Evolutionary conservation across 2,797 vertebrate species (phyloP).

Genomic region (Danio albolineatus): DNA sequence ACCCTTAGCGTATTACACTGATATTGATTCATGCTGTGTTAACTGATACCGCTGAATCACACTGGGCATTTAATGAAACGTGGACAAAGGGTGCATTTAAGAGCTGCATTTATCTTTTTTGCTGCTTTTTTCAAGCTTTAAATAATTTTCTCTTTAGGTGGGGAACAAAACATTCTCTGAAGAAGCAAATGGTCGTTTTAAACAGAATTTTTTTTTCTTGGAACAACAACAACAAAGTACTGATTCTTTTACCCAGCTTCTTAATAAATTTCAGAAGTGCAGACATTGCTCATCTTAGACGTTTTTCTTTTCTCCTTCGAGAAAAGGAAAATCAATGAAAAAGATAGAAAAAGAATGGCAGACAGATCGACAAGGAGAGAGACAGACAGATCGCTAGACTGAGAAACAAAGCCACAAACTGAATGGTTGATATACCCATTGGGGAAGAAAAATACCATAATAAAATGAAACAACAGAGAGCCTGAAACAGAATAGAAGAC

Average conservation of each 20-base stretch:
- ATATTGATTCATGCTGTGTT: conserved; percentile 25
- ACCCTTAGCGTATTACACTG: background rate
- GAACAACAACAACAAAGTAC: conserved; percentile 16
- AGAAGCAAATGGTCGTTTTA: background rate
- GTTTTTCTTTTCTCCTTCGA: background rate
- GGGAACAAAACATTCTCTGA: background rate
- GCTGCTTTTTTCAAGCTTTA: background rate
- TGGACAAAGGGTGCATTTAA: conserved; percentile 15
- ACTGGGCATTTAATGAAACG: conserved; percentile 2
- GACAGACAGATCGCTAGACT: conserved; percentile 36
- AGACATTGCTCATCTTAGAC: conserved; percentile 16
- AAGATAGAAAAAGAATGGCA: conserved; percentile 17
- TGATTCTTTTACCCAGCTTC: conserved; percentile 22
- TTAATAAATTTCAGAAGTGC: conserved; percentile 21
- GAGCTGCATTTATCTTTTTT: background rate
- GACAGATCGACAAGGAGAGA: conserved; percentile 34
- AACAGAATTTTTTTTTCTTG: background rate
- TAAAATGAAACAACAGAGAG: conserved; percentile 21
- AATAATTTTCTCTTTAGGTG: background rate
- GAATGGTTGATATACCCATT: conserved; percentile 14
- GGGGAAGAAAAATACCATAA: background rate
- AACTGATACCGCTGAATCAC: conserved; percentile 24
- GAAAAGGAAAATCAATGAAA: conserved; percentile 42
- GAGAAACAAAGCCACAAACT: conserved; percentile 32
- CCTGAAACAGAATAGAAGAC: conserved; percentile 18